Conservation (phyloP, 2,797 vertebrate genomes). For the Sebastiscus tertius region DNA sequence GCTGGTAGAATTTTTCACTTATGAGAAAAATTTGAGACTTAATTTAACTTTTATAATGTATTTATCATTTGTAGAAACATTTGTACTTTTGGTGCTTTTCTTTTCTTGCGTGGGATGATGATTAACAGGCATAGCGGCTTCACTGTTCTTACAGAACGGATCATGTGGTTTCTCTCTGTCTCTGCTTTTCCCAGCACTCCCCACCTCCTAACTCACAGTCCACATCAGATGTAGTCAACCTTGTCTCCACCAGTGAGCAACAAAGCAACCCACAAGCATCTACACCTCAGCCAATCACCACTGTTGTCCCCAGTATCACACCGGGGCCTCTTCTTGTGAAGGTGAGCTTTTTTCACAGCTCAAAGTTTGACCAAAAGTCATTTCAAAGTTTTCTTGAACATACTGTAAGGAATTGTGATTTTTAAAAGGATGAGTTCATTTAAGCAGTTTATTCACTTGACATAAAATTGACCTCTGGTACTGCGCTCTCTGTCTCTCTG, state of each 20-base stretch:
- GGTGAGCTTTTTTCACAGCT: constrained; percentile 74
- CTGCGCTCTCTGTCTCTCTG: constrained; percentile 3
- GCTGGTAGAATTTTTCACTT: not conserved
- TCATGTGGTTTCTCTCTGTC: constrained; percentile 51
- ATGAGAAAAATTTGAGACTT: not conserved
- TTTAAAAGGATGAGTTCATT: not conserved
- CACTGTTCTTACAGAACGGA: constrained; percentile 33
- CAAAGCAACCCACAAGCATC: constrained; percentile 68
- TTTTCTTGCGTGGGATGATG: constrained; percentile 25
- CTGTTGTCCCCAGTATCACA: constrained; percentile 73
- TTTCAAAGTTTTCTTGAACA: not conserved
- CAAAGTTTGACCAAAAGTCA: not conserved
- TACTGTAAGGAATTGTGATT: not conserved
- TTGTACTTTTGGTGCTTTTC: not conserved
- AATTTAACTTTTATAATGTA: not conserved
- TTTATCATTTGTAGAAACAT: not conserved
- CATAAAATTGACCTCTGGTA: constrained; percentile 34
- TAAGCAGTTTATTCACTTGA: not conserved
- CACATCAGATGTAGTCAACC: constrained; percentile 85
- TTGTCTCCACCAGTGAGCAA: constrained; percentile 77
- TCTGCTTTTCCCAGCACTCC: constrained; percentile 83
- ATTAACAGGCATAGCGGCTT: constrained; percentile 37
- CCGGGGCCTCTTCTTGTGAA: constrained; percentile 89
- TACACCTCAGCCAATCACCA: constrained; percentile 65
- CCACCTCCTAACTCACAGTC: constrained; percentile 78